Evolutionary conservation across 1,140 invertebrate genomes (phyloP), one percentile per base, ranked within the genome.

Genomic region (Aphis gossypii): DNA sequence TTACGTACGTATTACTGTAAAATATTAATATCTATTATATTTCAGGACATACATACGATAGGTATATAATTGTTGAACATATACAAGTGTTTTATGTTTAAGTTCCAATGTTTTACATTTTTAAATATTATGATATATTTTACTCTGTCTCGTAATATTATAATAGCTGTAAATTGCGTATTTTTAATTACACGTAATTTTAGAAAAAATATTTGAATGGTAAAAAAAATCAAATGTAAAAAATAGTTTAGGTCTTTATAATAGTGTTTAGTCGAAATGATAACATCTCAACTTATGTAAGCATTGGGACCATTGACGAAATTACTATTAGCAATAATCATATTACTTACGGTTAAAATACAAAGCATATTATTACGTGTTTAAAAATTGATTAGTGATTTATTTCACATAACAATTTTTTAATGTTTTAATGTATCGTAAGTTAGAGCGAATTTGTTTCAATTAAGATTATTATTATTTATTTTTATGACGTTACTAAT

Each of bases 381-480:
- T 68, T 68, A 14, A 68, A 68, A 30, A 68, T 68, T 4, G 60
- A 68, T 68, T 68, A 68, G 30, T 68, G 30, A n/a, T 68, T n/a
- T 68, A 51, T 51, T n/a, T 18, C 1, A 5, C 60, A n/a, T 18
- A n/a, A 76, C n/a, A 76, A 76, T 76, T 18, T 5, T n/a, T 30
- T 18, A 76, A n/a, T n/a, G 14, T 5, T 76, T 35, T n/a, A 23
- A 76, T 35, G 5, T 76, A 76, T 76, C 5, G 30, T 76, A 11
- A 20, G 14, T n/a, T 46, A 1, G 11, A 46, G n/a, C 14, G 4
- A 20, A 76, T 76, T 76, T 18, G 60, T 76, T 76, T n/a, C 60
- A 76, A 76, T 76, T 76, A 76, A 76, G 60, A 76, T 76, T n/a
- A 76, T n/a, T 76, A 68, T 76, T 76, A 76, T 76, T 76, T 76